Evolutionary conservation across 2,113 vertebrate species (phyloP).

Genomic region (Esox niger): DNA sequence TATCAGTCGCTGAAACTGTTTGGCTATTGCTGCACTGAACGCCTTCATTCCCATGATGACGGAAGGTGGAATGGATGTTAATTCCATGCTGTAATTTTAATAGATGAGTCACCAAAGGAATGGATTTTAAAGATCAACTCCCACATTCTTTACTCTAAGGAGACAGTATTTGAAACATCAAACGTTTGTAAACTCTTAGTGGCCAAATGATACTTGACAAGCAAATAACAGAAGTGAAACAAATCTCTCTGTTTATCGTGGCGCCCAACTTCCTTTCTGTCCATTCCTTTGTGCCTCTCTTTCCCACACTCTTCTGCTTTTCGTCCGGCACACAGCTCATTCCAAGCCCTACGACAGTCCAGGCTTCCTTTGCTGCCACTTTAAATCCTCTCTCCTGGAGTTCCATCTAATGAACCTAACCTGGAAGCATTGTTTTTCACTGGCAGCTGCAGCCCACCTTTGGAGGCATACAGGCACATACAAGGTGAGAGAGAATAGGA

Average conservation of each 20-base stretch:
- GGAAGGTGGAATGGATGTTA: too few relatives aligned
- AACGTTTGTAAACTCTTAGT: too few relatives aligned
- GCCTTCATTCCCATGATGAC: too few relatives aligned
- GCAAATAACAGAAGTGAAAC: too few relatives aligned
- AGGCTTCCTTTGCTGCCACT: constrained; percentile 52
- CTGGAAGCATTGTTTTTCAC: constrained; percentile 61
- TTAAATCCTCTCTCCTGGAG: constrained; percentile 59
- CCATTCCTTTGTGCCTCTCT: not conserved
- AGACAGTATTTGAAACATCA: too few relatives aligned
- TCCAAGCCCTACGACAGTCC: constrained; percentile 40
- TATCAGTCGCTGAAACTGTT: too few relatives aligned
- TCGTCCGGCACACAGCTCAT: constrained; percentile 22
- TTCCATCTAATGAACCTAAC: constrained; percentile 62
- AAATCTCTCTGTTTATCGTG: not conserved
- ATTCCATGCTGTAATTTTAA: not conserved
- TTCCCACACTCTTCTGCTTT: not conserved
- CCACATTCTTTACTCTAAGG: too few relatives aligned
- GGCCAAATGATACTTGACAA: too few relatives aligned
- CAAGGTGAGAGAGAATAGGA: constrained; percentile 50
- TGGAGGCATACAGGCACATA: constrained; percentile 44
- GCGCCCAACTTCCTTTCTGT: not conserved
- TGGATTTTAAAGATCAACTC: too few relatives aligned
- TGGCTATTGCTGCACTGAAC: too few relatives aligned
- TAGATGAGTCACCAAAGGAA: constrained; percentile 1
- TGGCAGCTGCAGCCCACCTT: constrained; percentile 53